phyloP scores from a whole-genome alignment of 1,140 invertebrate species.

The Asbolus verrucosus region DNA sequence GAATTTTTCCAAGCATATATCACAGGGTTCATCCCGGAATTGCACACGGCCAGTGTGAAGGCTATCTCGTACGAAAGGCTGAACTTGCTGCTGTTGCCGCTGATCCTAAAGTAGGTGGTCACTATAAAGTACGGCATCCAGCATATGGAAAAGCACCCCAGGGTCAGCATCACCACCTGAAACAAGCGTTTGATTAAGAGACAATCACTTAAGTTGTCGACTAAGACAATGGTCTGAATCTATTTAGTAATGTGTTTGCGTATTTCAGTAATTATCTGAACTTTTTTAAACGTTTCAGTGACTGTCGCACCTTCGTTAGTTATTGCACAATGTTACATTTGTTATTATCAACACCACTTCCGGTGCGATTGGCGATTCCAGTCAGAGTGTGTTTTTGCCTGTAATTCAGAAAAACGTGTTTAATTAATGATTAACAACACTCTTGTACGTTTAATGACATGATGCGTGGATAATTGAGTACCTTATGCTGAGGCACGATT shows the following conservation, averaged over 20 bases:
- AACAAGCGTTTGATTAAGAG: conserved; percentile 55
- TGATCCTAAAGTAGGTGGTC: conserved; percentile 72
- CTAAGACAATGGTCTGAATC: too few relatives aligned
- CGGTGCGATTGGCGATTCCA: too few relatives aligned
- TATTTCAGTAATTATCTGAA: too few relatives aligned
- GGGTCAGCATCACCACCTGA: conserved; percentile 78
- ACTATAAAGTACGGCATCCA: conserved; percentile 82
- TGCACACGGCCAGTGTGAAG: conserved; percentile 78
- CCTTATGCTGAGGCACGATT: conserved; percentile 9
- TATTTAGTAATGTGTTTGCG: too few relatives aligned
- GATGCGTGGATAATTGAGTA: conserved; percentile 15
- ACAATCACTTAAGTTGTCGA: too few relatives aligned
- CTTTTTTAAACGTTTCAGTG: too few relatives aligned
- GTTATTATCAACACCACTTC: too few relatives aligned
- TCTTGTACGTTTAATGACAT: background rate
- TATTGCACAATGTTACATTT: too few relatives aligned
- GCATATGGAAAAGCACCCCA: conserved; percentile 80
- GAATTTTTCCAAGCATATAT: conserved; percentile 87
- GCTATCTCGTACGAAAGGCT: conserved; percentile 74
- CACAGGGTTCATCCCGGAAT: conserved; percentile 81
- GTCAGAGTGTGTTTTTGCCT: too few relatives aligned
- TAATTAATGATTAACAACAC: background rate
- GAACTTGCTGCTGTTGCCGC: conserved; percentile 66
- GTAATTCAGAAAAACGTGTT: too few relatives aligned
- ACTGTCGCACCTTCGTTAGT: too few relatives aligned